Evolutionary conservation across 2,888 invertebrate species (phyloP), one percentile per base, ranked within the genome.

Genomic region (Cryptocephalus primarius): DNA sequence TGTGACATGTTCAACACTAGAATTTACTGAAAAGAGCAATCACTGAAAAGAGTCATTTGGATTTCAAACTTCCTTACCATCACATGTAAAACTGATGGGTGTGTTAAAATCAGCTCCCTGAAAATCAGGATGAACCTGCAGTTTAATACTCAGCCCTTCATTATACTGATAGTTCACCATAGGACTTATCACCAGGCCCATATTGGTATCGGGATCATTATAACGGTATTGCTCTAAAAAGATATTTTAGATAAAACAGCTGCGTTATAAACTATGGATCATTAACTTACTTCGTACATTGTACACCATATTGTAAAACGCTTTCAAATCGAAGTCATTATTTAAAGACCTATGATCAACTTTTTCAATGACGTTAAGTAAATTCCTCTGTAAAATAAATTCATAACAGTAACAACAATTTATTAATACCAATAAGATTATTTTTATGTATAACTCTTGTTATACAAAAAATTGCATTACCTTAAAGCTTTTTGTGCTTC

Each of bases 31-130:
- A 80, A 74, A 48, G 36, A 44, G 88, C 85, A 60, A 84, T 86
- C 54, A 93, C 93, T 92, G 73, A 47, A 80, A 74, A 48, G 36
- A 36, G 36, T 36, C n/a, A 43, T 36, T 36, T 2, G 12, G 36
- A 36, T 11, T 60, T 75, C 75, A 72, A 92, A 92, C 88, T 72
- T 94, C 60, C 75, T 75, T 72, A 92, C 93, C 88, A 72, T 94
- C 92, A 64, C 93, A 93, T 34, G 93, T 94, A 68, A 96, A 95
- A 9, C 80, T 80, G 57, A 92, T 81, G 8, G 93, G 88, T 52
- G 65, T 66, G 14, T 70, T 55, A 12, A 71, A 66, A 55, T 70
- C 66, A 9, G 67, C 67, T 50, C 67, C 68, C 41, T 67, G 66
- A 54, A 73, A 69, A 58, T 75, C 73, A 3, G 82, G 80, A 68